A percentile compares a stretch with the other conserved stretches of the same genome.
Evolutionary conservation across 2,888 invertebrate genomes (phyloP).

Genomic region (Phortica magna): DNA sequence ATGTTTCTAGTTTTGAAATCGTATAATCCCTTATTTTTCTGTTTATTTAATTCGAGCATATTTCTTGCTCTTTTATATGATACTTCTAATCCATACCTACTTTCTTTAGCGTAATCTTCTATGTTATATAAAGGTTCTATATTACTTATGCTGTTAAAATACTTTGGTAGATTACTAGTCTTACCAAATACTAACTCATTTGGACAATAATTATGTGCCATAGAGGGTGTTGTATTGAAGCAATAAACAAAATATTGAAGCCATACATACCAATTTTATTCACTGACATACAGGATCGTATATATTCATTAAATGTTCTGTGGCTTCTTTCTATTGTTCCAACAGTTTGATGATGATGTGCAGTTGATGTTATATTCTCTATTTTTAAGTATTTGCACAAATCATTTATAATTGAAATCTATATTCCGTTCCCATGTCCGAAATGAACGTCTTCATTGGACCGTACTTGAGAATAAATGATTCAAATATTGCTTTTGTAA

Average conservation of each 20-base stretch:
- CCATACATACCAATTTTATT: slow-evolving; percentile 36
- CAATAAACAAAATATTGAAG: slow-evolving; percentile 42
- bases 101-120: slow-evolving; percentile 35
- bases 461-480: slow-evolving; percentile 52
- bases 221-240: slow-evolving; percentile 43
- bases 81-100: slow-evolving; percentile 23
- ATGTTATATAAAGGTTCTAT: slow-evolving; percentile 24
- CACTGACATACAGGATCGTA: no score
- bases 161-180: no score
- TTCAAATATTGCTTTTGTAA: slow-evolving; percentile 53
- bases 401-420: slow-evolving; percentile 39
- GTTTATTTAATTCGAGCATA: slow-evolving; percentile 13
- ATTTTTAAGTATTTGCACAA: slow-evolving; percentile 37
- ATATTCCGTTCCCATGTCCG: slow-evolving; percentile 47
- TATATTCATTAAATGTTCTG: slow-evolving; percentile 30
- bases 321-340: slow-evolving; percentile 53
- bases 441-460: no score
- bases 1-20: background rate
- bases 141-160: background rate
- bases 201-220: slow-evolving; percentile 39
- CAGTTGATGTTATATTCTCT: slow-evolving; percentile 41
- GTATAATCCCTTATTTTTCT: background rate
- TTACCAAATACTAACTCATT: slow-evolving; percentile 40
- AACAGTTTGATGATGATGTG: slow-evolving; percentile 49
- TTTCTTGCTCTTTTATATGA: slow-evolving; percentile 27